Percentiles rank a stretch among this genome's conserved stretches.
Evolutionary conservation across 2,888 invertebrate species (phyloP).

Genomic region (Calameuta filiformis): DNA sequence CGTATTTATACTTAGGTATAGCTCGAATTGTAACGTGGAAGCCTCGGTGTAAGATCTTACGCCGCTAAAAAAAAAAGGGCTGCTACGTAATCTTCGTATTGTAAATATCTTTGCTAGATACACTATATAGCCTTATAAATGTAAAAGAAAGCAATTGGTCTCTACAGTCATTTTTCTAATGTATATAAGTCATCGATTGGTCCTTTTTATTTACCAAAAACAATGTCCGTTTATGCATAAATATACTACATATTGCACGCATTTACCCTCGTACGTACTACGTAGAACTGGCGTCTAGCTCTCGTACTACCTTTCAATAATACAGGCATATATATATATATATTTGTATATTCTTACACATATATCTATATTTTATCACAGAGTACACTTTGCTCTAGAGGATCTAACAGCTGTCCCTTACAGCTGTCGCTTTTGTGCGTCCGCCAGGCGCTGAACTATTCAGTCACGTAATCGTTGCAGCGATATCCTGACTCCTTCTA

Average conservation of each 20-base stretch:
- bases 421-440: not conserved
- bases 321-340: constrained; percentile 25
- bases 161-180: not conserved
- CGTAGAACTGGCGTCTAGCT: not conserved
- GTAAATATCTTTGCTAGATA: not conserved
- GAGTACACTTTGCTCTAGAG: constrained; percentile 40
- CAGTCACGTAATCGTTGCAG: not conserved
- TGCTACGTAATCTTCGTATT: not conserved
- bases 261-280: not conserved
- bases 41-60: not conserved
- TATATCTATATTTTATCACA: constrained; percentile 39
- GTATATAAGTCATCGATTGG: constrained; percentile 23
- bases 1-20: not conserved
- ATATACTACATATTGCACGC: not conserved
- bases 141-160: not conserved
- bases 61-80: not conserved
- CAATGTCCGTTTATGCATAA: constrained; percentile 10
- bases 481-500: not conserved
- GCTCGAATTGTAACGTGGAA: not conserved
- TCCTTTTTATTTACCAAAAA: constrained; percentile 34
- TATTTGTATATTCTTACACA: constrained; percentile 16
- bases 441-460: not conserved
- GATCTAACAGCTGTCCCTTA: constrained; percentile 17
- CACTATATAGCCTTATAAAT: not conserved
- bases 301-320: not conserved